phyloP scores from a whole-genome alignment of 2,797 vertebrate genomes.

The Pseudopleuronectes americanus region DNA sequence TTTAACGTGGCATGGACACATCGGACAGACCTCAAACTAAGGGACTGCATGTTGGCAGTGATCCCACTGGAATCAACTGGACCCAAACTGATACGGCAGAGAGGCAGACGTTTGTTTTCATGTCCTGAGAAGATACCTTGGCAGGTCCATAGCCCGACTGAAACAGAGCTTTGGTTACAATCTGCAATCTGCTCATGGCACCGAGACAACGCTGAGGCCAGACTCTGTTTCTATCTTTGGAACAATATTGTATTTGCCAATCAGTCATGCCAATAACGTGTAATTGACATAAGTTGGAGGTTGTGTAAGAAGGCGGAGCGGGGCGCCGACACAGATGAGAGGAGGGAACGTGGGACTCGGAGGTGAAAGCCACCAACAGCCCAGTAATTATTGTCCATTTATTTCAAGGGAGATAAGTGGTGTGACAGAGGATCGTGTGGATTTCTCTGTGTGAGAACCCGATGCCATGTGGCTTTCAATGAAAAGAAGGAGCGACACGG shows the following conservation, averaged over 20 bases:
- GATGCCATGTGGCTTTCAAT: slow-evolving; percentile 36
- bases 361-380: slow-evolving; percentile 61
- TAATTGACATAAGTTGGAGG: slow-evolving; percentile 48
- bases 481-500: slow-evolving; percentile 31
- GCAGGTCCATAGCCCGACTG: slow-evolving; percentile 24
- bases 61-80: slow-evolving; percentile 22
- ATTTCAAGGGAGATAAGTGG: slow-evolving; percentile 58
- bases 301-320: slow-evolving; percentile 21
- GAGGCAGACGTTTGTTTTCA: slow-evolving; percentile 38
- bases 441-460: slow-evolving; percentile 51
- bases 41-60: slow-evolving; percentile 5
- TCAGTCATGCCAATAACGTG: slow-evolving; percentile 45
- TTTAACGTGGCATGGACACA: slow-evolving; percentile 1
- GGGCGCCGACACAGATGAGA: slow-evolving; percentile 15
- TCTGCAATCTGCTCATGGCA: slow-evolving; percentile 47
- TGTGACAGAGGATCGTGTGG: slow-evolving; percentile 35
- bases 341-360: slow-evolving; percentile 33
- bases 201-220: slow-evolving; percentile 29
- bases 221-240: slow-evolving; percentile 48
- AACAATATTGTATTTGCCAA: slow-evolving; percentile 43
- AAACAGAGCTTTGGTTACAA: slow-evolving; percentile 41
- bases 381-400: slow-evolving; percentile 59
- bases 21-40: slow-evolving; percentile 12
- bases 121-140: slow-evolving; percentile 33
- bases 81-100: slow-evolving; percentile 11